These are phyloP conservation scores for Nomada hirtipes DNA, from an alignment of 2,888 invertebrate species.

Conservation along the genomic window DNA sequence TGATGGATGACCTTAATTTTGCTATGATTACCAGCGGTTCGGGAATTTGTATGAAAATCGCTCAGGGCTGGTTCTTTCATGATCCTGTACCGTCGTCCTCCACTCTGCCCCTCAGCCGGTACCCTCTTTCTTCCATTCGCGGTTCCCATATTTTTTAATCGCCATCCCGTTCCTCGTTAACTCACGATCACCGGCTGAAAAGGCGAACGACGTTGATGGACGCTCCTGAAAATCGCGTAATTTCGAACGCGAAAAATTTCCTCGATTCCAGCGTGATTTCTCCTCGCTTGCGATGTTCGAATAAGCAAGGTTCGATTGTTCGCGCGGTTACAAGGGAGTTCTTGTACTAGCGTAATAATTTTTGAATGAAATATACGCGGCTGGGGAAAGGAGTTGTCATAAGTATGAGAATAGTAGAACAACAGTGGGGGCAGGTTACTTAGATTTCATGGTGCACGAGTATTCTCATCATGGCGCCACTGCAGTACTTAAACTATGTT, in stretches of 20 bases:
- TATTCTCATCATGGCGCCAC: neutral
- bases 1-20: conserved; percentile 81
- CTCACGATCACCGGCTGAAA: conserved; percentile 27
- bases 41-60: conserved; percentile 79
- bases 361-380: no score
- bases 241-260: neutral
- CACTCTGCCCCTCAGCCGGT: neutral
- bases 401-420: neutral
- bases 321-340: no score
- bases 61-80: conserved; percentile 71
- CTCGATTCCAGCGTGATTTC: neutral
- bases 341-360: no score
- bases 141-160: conserved; percentile 48
- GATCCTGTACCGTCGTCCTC: conserved; percentile 50
- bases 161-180: conserved; percentile 29
- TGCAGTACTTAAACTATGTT: neutral
- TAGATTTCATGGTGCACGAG: neutral
- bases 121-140: conserved; percentile 19
- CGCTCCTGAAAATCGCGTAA: conserved; percentile 26
- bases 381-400: neutral
- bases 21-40: conserved; percentile 77
- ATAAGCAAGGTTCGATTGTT: no score
- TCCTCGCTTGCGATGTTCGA: neutral
- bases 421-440: neutral
- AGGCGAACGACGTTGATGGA: conserved; percentile 37